These are phyloP conservation scores for Clepsis dumicolana DNA, from an alignment of 2,888 invertebrate genomes.

Conservation along the genomic window DNA sequence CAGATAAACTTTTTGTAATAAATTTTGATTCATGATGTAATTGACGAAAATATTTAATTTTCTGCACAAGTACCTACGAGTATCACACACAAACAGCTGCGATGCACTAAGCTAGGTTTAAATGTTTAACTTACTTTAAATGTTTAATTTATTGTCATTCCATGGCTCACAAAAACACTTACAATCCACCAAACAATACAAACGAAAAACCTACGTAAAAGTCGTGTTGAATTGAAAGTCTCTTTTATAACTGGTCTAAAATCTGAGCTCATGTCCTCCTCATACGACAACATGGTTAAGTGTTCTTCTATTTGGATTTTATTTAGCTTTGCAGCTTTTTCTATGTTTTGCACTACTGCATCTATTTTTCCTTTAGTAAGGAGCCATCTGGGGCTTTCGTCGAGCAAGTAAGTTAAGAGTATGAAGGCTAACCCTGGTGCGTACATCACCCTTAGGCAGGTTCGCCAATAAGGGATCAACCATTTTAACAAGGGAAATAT, in stretches of 20 bases:
- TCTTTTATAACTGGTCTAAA: slow-evolving; percentile 59
- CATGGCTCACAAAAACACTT: slow-evolving; percentile 92
- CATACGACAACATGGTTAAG: slow-evolving; percentile 59
- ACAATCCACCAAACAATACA: slow-evolving; percentile 84
- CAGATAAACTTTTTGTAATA: too few relatives aligned
- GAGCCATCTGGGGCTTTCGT: slow-evolving; percentile 93
- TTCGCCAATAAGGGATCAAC: slow-evolving; percentile 89
- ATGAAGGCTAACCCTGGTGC: slow-evolving; percentile 89
- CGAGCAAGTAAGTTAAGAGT: slow-evolving; percentile 88
- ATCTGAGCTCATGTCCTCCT: slow-evolving; percentile 55
- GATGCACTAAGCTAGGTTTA: too few relatives aligned
- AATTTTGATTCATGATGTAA: too few relatives aligned
- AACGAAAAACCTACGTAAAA: slow-evolving; percentile 70
- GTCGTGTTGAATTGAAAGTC: slow-evolving; percentile 65
- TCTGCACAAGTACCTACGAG: too few relatives aligned
- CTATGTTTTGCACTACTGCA: slow-evolving; percentile 87
- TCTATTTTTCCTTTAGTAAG: slow-evolving; percentile 88
- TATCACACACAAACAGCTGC: too few relatives aligned
- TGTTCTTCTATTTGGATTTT: slow-evolving; percentile 63
- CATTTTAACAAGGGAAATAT: slow-evolving; percentile 62
- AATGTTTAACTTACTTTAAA: too few relatives aligned
- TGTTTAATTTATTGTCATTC: too few relatives aligned
- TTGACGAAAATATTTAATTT: too few relatives aligned
- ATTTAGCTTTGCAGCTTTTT: slow-evolving; percentile 85
- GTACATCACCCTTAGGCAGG: slow-evolving; percentile 88